phyloP scores from a whole-genome alignment of 2,113 vertebrate genomes.

The Xiphias gladius region DNA sequence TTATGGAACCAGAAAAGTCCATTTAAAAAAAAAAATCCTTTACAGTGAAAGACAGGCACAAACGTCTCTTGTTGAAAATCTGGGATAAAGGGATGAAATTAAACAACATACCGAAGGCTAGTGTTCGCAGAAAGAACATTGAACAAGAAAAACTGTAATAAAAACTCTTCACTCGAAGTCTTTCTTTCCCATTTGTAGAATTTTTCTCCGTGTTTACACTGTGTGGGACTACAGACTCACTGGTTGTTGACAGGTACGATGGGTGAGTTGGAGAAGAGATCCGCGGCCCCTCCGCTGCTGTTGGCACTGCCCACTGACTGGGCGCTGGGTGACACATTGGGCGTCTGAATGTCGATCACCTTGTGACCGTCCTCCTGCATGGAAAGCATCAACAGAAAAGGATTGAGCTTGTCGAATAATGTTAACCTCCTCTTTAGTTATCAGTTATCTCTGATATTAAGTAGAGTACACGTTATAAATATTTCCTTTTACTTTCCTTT shows the following conservation, averaged over 20 bases:
- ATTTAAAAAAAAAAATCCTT: conserved; percentile 27
- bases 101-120: background rate
- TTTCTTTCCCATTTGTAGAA: background rate
- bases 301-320: conserved; percentile 92
- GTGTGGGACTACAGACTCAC: conserved; percentile 72
- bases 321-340: conserved; percentile 90
- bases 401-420: background rate
- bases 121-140: background rate
- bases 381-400: conserved; percentile 1
- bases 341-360: conserved; percentile 90
- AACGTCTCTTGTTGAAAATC: conserved; percentile 8
- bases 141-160: background rate
- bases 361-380: conserved; percentile 89
- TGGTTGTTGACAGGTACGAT: conserved; percentile 88
- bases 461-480: background rate
- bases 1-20: conserved; percentile 1
- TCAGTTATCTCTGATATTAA: background rate
- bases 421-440: conserved; percentile 1
- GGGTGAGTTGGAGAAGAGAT: conserved; percentile 89
- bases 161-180: background rate
- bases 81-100: background rate
- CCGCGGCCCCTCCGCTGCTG: conserved; percentile 85
- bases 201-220: background rate
- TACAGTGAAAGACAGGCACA: background rate
- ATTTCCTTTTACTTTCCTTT: background rate